These are phyloP conservation scores for Maconellicoccus hirsutus DNA, from an alignment of 1,140 invertebrate genomes.

Conservation along the genomic window DNA sequence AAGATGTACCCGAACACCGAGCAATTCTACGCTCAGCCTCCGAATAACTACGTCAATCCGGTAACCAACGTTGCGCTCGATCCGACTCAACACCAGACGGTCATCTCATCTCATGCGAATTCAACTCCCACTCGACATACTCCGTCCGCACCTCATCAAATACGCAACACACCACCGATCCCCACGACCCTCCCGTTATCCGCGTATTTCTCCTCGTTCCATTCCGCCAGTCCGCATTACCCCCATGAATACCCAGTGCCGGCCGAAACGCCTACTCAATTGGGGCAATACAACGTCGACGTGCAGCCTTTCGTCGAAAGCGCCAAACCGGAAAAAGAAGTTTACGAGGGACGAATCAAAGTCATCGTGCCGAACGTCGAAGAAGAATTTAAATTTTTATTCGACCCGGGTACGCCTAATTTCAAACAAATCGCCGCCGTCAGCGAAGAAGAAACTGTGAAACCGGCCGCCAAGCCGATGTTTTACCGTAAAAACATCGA, in stretches of 20 bases:
- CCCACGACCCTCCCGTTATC: neutral
- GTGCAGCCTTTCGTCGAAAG: neutral
- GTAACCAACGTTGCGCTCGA: neutral
- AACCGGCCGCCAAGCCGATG: neutral
- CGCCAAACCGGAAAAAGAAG: neutral
- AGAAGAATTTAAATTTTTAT: constrained; percentile 66
- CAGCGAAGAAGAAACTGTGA: neutral
- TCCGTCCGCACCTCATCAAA: neutral
- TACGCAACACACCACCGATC: neutral
- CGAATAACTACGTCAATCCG: neutral
- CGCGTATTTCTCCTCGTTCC: constrained; percentile 4
- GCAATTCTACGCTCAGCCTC: neutral
- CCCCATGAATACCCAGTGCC: too few species aligned
- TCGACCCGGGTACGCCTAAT: constrained; percentile 26
- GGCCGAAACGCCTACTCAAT: neutral
- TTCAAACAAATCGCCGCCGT: neutral
- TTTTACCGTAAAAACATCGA: constrained; percentile 34
- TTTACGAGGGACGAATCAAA: constrained; percentile 38
- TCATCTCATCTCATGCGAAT: neutral
- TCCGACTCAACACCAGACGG: neutral
- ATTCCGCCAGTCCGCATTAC: neutral
- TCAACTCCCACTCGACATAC: neutral
- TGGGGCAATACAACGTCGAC: neutral
- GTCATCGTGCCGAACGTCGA: constrained; percentile 75
- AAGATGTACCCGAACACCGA: neutral